Conservation (phyloP, 2,888 invertebrate genomes). For the Panzeria rudis region DNA sequence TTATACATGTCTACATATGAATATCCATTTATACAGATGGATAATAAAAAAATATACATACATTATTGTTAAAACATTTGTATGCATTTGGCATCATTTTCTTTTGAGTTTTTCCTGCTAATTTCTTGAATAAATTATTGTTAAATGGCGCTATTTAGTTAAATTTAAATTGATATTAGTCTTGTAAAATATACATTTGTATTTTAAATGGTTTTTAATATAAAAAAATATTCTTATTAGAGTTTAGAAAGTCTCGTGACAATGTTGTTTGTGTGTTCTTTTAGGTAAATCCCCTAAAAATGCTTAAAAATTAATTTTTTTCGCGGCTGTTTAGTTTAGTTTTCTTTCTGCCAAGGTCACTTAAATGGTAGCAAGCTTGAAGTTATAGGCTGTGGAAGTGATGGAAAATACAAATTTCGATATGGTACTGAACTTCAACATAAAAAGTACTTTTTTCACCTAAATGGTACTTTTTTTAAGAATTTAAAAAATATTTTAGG, state of each 20-base stretch:
- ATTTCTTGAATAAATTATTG: constrained; percentile 13
- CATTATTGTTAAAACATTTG: constrained; percentile 23
- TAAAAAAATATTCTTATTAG: neutral
- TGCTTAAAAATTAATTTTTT: neutral
- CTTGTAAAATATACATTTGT: constrained; percentile 2
- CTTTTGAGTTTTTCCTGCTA: constrained; percentile 18
- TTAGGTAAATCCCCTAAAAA: neutral
- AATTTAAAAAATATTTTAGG: too few relatives aligned
- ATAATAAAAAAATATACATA: too few relatives aligned
- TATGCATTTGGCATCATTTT: constrained; percentile 44
- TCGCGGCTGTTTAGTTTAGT: too few relatives aligned
- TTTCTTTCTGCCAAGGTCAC: neutral
- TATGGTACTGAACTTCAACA: too few relatives aligned
- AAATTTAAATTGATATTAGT: neutral
- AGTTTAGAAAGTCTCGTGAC: neutral
- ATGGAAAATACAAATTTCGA: too few relatives aligned
- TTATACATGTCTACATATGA: neutral
- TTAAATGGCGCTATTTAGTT: constrained; percentile 7
- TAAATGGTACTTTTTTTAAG: too few relatives aligned
- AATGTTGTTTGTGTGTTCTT: neutral
- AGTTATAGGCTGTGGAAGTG: neutral
- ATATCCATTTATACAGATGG: too few relatives aligned
- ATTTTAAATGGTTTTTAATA: neutral
- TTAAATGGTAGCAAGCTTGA: neutral
- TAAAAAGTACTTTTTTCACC: too few relatives aligned